These are phyloP conservation scores for Eupithecia tripunctaria DNA, from an alignment of 2,888 invertebrate genomes.

Conservation along the genomic window DNA sequence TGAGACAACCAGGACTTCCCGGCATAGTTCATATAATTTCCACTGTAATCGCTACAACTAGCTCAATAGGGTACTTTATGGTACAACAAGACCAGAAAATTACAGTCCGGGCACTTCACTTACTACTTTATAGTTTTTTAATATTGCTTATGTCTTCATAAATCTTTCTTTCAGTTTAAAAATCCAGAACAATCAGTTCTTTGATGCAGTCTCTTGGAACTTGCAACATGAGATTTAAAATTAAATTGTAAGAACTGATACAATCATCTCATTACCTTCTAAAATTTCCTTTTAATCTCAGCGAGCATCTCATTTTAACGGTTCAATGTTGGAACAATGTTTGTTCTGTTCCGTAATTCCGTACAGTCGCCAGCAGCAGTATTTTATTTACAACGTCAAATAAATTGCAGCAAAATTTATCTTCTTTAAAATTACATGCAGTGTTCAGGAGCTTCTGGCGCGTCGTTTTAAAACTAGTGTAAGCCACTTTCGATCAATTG, in stretches of 20 bases:
- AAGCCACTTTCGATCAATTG: neutral
- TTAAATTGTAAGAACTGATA: conserved; percentile 43
- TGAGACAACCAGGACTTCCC: conserved; percentile 61
- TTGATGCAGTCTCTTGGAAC: conserved; percentile 32
- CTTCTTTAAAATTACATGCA: neutral
- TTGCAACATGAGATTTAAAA: conserved; percentile 39
- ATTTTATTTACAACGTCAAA: neutral
- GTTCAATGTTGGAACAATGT: conserved; percentile 58
- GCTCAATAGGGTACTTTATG: conserved; percentile 11
- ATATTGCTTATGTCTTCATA: conserved; percentile 6
- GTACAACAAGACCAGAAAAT: neutral
- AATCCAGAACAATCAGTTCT: conserved; percentile 27
- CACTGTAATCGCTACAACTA: neutral
- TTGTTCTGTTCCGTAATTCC: conserved; percentile 53
- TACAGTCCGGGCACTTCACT: neutral
- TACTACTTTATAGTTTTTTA: neutral
- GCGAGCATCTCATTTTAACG: conserved; percentile 56
- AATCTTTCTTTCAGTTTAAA: conserved; percentile 11
- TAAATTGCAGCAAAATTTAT: neutral
- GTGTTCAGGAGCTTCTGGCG: conserved; percentile 6
- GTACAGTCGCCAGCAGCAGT: conserved; percentile 8
- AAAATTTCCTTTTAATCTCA: conserved; percentile 56
- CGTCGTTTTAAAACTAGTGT: conserved; percentile 1
- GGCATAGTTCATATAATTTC: neutral
- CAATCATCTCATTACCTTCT: conserved; percentile 46